A percentile compares a stretch with the other conserved stretches of the same genome.
Conservation (phyloP, 64 coral and sea anemone genomes). For the Pocillopora damicornis region DNA sequence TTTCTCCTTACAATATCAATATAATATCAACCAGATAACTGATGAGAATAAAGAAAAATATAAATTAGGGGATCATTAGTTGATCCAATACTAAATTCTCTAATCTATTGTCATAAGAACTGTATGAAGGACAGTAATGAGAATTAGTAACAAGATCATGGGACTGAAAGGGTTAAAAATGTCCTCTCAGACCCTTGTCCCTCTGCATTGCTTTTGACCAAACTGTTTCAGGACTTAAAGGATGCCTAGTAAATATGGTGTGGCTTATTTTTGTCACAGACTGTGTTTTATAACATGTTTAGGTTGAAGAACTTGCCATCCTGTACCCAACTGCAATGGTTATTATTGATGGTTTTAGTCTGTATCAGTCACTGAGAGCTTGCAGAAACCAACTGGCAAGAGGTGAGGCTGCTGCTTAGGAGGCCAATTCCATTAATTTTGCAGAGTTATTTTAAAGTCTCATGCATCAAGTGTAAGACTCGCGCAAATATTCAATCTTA, state of each 20-base stretch:
- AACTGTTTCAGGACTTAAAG: too few species aligned
- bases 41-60: too few species aligned
- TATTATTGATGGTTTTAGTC: conserved; percentile 96
- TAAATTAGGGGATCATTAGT: too few species aligned
- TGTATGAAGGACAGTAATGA: too few species aligned
- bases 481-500: too few species aligned
- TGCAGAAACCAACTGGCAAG: conserved; percentile 94
- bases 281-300: background rate
- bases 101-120: too few species aligned
- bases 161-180: too few species aligned
- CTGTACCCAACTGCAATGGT: conserved; percentile 89
- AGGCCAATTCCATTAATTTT: background rate
- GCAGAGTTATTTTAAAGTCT: background rate
- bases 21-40: too few species aligned
- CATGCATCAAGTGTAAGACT: background rate
- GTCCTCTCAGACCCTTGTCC: too few species aligned
- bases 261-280: background rate
- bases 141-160: too few species aligned
- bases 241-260: background rate
- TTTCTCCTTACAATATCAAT: too few species aligned
- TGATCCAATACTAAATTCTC: too few species aligned
- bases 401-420: conserved; percentile 40
- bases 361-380: conserved; percentile 93
- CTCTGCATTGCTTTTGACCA: background rate
- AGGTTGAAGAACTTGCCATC: conserved; percentile 98